Percentiles rank a stretch among this genome's conserved stretches.
Evolutionary conservation across 2,113 vertebrate genomes (phyloP).

Genomic region (Pipa parva): DNA sequence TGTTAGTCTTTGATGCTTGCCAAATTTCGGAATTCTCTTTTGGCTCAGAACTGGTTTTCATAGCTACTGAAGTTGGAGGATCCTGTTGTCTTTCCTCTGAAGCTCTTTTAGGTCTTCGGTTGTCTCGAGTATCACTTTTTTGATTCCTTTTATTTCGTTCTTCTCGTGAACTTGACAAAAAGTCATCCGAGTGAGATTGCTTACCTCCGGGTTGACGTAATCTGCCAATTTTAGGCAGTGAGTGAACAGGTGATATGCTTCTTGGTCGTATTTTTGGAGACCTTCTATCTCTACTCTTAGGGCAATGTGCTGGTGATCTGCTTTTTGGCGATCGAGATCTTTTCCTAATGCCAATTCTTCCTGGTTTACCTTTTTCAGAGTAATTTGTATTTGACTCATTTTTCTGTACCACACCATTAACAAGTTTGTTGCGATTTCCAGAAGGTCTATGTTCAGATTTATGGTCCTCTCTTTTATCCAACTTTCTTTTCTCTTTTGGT

Average conservation of each 20-base stretch:
- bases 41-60: conserved; percentile 63
- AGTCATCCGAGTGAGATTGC: conserved; percentile 64
- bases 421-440: conserved; percentile 71
- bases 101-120: conserved; percentile 72
- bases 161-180: conserved; percentile 62
- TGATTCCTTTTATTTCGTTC: conserved; percentile 75
- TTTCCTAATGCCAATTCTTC: conserved; percentile 75
- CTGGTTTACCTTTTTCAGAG: conserved; percentile 71
- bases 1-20: conserved; percentile 70
- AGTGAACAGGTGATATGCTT: conserved; percentile 73
- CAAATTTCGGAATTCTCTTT: conserved; percentile 80
- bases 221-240: conserved; percentile 70
- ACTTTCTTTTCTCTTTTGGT: conserved; percentile 78
- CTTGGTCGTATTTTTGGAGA: conserved; percentile 81
- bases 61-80: conserved; percentile 61
- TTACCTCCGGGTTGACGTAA: conserved; percentile 63
- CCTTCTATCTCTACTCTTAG: conserved; percentile 84
- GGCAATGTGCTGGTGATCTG: conserved; percentile 71
- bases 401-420: conserved; percentile 80
- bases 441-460: conserved; percentile 68
- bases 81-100: conserved; percentile 75
- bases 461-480: conserved; percentile 82
- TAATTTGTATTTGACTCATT: conserved; percentile 66
- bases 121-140: conserved; percentile 70
- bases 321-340: conserved; percentile 78